Percentiles rank a stretch among this genome's conserved stretches.
These are phyloP conservation scores for Ceratitis capitata DNA, from an alignment of 1,140 invertebrate genomes.

Conservation along the genomic window DNA sequence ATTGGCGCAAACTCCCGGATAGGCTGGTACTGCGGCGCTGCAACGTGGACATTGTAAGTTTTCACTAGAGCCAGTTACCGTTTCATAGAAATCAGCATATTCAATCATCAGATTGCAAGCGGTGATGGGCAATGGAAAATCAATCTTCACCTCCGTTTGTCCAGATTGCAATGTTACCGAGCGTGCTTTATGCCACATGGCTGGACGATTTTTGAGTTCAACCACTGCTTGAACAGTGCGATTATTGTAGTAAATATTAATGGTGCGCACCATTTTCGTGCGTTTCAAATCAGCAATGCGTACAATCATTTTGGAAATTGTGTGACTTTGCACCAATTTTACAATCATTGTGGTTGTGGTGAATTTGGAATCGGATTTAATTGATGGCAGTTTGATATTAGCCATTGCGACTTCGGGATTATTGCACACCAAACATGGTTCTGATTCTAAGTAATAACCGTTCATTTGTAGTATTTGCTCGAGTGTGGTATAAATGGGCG, in stretches of 20 bases:
- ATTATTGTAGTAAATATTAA: constrained; percentile 98
- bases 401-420: constrained; percentile 94
- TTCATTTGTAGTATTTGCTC: constrained; percentile 94
- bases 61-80: constrained; percentile 81
- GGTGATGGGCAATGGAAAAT: constrained; percentile 95
- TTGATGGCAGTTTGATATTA: constrained; percentile 90
- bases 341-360: constrained; percentile 98
- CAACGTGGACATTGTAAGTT: constrained; percentile 96
- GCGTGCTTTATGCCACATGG: constrained; percentile 96
- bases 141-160: constrained; percentile 93
- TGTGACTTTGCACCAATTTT: constrained; percentile 93
- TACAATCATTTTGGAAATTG: constrained; percentile 92
- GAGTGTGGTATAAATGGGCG: constrained; percentile 89
- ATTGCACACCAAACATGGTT: constrained; percentile 96
- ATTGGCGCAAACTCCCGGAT: constrained; percentile 96
- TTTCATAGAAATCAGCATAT: constrained; percentile 98
- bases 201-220: constrained; percentile 88
- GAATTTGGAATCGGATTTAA: constrained; percentile 97
- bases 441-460: constrained; percentile 95
- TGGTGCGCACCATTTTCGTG: constrained; percentile 95
- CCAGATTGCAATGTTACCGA: constrained; percentile 87
- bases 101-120: constrained; percentile 99
- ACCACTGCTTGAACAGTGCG: constrained; percentile 94
- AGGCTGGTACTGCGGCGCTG: constrained; percentile 94
- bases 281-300: constrained; percentile 94